Base-by-base conservation (phyloP, 2,113 vertebrate genomes). In the Coptodon bakossiorum region DNA sequence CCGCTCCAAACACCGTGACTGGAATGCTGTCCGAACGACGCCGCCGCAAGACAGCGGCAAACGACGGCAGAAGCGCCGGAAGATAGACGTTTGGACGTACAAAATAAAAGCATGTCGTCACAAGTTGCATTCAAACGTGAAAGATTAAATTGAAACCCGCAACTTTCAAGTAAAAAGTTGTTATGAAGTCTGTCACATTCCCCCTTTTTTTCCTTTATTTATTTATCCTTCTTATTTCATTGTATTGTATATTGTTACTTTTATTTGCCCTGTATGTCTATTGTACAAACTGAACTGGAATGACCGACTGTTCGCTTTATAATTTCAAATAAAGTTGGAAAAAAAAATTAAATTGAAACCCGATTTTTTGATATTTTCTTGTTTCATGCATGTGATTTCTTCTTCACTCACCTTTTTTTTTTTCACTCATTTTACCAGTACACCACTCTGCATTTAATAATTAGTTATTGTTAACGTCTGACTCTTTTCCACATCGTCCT, bases 21-120 rank as follows among this genome's bases (percentile, higher is more conserved):
- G 89, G 92, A 96, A 96, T 93, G 90, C 88, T 87, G 88, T 90
- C 48, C 5, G 63, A 40, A 80, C 78, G 81, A 83, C 73, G 63
- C 53, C 1, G 80, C 79, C 53, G 13, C 66, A 54, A 88, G 34
- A n/a, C 6, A 38, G 81, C 90, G 81, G 87, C 19, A 24, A 59
- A 24, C 0, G 1, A 9, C n/a, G 43, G 82, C 56, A 5, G 34
- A 29, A 4, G 78, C 82, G 52, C 71, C 88, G 93, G 93, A 95
- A 88, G 57, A 81, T 0, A 2, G 3, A 0, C 1, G 1, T 2
- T 0, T 3, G 1, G 0, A 9, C 12, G 1, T 73, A 19, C 1
- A 89, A 79, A 95, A 86, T 93, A 95, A 94, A 16, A 90, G 83
- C 29, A 19, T 0, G 6, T 50, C 4, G 4, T 8, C 45, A 1